Evolutionary conservation across 2,113 vertebrate species (phyloP), one percentile per base, ranked within the genome.

Genomic region (Catharus fuscescens): DNA sequence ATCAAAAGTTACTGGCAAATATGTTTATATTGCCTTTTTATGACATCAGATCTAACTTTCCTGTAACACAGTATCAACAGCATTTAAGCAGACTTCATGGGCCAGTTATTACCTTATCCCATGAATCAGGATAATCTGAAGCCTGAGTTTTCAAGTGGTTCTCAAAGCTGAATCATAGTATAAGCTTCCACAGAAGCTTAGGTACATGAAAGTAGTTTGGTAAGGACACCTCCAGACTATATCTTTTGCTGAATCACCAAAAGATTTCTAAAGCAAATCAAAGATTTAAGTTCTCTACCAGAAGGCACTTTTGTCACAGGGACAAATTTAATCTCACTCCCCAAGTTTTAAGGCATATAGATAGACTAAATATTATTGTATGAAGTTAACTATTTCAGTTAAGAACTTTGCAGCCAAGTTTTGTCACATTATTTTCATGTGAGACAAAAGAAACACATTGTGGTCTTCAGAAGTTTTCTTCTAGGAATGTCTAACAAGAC

Each of bases 291-390:
- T 61, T 88, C 56, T 73, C 59, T 60, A 42, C 18, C 18, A 92
- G 67, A 80, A 96, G 93, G 94, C 82, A 92, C 65, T 84, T 94
- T 13, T 64, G 42, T 86, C 0, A 5, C 28, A 90, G 54, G 47
- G 56, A 64, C 56, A 62, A 62, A 73, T 59, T 80, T 80, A 6
- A 69, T 48, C 44, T 36, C 36, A 54, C 14, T 54, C 26, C 12
- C 54, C 72, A 23, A 77, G 88, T 88, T 91, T 82, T 83, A 95
- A 96, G 69, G 76, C 36, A 85, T 73, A 86, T 3, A 73, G 18
- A 92, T 7, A 36, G n/a, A 72, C 47, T 57, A 90, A 67, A 21
- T 65, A 92, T 74, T 64, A 73, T 13, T 92, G 25, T 31, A 86
- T 12, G 38, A 77, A 87, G 36, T 67, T 66, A 93, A 38, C 71